phyloP scores from a whole-genome alignment of 2,113 vertebrate species.

The Muscicapa adusta region DNA sequence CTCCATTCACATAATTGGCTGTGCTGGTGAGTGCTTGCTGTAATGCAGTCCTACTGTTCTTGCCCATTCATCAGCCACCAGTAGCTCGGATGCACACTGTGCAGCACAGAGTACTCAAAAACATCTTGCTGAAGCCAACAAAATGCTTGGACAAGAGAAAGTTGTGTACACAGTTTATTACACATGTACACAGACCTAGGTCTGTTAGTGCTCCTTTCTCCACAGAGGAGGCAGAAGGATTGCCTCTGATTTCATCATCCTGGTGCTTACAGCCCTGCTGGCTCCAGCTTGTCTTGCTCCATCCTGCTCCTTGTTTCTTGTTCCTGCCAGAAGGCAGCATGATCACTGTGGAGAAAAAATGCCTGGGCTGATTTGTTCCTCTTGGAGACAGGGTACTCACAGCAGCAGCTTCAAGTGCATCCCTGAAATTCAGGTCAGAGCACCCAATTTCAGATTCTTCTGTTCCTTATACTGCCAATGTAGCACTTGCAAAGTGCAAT shows the following conservation, averaged over 20 bases:
- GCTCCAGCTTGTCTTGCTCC: not conserved
- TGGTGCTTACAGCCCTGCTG: not conserved
- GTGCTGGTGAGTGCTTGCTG: not conserved
- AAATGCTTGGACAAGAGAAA: not conserved
- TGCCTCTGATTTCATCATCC: not conserved
- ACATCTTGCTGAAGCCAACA: not conserved
- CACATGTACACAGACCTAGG: not conserved
- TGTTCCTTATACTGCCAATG: not conserved
- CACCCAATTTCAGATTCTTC: not conserved
- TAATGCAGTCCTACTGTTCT: not conserved
- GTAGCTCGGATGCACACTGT: not conserved
- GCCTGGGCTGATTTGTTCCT: not conserved
- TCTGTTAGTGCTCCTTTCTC: not conserved
- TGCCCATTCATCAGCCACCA: conserved; percentile 1
- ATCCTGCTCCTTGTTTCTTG: not conserved
- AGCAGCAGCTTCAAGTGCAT: not conserved
- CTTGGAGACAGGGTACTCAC: not conserved
- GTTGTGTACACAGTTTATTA: conserved; percentile 26
- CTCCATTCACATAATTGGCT: not conserved
- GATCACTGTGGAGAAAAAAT: not conserved
- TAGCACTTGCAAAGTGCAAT: not conserved
- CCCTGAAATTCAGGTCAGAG: not conserved
- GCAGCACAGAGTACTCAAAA: not conserved
- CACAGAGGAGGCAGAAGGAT: not conserved
- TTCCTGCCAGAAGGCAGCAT: not conserved